phyloP scores from a whole-genome alignment of 2,113 vertebrate genomes.

The Archilochus colubris region DNA sequence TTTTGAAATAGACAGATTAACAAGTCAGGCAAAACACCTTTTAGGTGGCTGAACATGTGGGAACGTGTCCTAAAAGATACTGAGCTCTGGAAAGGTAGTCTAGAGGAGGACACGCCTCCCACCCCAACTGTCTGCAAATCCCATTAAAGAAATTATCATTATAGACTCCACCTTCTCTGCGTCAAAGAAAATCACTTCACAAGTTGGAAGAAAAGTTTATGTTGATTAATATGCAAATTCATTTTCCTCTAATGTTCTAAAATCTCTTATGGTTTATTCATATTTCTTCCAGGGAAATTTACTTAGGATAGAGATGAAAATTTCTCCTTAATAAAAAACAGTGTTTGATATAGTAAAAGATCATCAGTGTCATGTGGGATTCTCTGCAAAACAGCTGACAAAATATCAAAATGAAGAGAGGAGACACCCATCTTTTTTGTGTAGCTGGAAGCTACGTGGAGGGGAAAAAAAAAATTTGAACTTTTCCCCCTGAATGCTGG shows the following conservation, averaged over 20 bases:
- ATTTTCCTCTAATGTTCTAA: not conserved
- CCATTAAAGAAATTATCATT: constrained; percentile 24
- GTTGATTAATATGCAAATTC: not conserved
- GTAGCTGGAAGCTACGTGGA: not conserved
- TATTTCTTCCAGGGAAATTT: not conserved
- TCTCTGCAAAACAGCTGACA: not conserved
- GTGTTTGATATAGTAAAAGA: not conserved
- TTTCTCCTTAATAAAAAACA: not conserved
- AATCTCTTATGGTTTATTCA: not conserved
- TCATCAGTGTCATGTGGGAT: not conserved
- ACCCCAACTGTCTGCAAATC: constrained; percentile 18
- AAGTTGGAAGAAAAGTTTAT: not conserved
- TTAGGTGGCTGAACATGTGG: not conserved
- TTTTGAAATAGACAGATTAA: constrained; percentile 10
- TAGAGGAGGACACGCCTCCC: constrained; percentile 35
- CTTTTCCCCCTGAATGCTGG: not conserved
- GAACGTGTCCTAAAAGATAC: constrained; percentile 29
- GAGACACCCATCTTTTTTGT: not conserved
- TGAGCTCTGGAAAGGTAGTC: not conserved
- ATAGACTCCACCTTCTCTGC: constrained; percentile 11
- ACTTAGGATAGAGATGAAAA: not conserved
- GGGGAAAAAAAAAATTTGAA: not conserved
- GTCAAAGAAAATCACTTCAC: not conserved
- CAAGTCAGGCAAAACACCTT: not conserved
- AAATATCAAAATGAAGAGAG: not conserved